These are phyloP conservation scores for Pseudomyrmex concolor DNA, from an alignment of 1,140 invertebrate genomes.

Conservation along the genomic window DNA sequence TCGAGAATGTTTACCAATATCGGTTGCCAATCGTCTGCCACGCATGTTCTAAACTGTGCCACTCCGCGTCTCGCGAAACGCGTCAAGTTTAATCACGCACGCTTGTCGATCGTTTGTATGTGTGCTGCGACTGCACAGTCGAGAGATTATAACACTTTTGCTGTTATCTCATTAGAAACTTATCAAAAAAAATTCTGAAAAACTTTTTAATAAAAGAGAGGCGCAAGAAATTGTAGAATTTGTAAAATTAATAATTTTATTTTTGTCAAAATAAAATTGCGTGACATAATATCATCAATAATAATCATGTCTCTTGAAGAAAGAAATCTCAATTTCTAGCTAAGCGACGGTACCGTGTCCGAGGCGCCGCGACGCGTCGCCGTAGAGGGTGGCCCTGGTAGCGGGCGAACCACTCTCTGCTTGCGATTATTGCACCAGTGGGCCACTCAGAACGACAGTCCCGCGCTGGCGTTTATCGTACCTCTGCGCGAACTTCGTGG, in stretches of 20 bases:
- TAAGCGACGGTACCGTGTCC: conserved; percentile 82
- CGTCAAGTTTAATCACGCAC: conserved; percentile 24
- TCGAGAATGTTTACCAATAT: conserved; percentile 38
- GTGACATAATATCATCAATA: neutral
- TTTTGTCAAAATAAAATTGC: conserved; percentile 4
- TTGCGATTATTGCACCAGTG: conserved; percentile 86
- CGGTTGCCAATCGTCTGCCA: conserved; percentile 1
- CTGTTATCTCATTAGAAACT: neutral
- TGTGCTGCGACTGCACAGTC: conserved; percentile 1
- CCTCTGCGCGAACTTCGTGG: conserved; percentile 85
- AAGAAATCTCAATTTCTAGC: conserved; percentile 71
- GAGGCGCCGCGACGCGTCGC: conserved; percentile 84
- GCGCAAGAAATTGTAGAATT: too few relatives aligned
- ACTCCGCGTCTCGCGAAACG: neutral
- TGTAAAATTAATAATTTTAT: neutral
- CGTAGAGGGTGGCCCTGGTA: conserved; percentile 85
- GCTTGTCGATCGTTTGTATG: conserved; percentile 29
- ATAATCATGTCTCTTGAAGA: neutral
- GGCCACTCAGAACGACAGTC: conserved; percentile 84
- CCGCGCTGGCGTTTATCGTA: conserved; percentile 84
- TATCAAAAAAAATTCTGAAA: too few relatives aligned
- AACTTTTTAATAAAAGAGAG: too few relatives aligned
- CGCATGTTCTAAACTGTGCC: neutral
- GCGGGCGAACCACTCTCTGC: conserved; percentile 85
- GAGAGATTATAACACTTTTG: neutral